Conservation (phyloP, 2,113 vertebrate species). For the western clawed frog (Xenopus tropicalis) region DNA sequence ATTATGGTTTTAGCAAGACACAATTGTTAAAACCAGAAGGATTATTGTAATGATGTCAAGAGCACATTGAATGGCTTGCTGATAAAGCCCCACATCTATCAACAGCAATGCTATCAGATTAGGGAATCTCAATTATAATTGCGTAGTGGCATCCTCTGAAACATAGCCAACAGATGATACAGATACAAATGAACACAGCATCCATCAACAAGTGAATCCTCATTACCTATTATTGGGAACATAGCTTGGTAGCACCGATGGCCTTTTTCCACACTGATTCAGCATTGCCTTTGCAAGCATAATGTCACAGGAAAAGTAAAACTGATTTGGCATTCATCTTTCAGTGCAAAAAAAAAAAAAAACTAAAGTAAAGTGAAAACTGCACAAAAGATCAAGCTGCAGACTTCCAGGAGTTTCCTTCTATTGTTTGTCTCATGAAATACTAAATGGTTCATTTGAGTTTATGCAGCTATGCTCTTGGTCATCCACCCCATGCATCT, state of each 20-base stretch:
- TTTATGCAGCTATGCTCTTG: neutral
- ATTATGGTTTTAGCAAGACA: neutral
- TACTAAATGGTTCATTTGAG: neutral
- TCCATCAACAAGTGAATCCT: neutral
- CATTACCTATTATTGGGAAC: neutral
- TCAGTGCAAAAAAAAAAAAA: neutral
- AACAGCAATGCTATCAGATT: neutral
- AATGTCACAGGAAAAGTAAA: constrained; percentile 1
- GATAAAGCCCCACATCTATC: neutral
- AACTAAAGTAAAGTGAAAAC: no score
- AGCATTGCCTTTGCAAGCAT: neutral
- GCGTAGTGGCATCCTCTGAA: constrained; percentile 6
- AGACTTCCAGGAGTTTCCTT: constrained; percentile 25
- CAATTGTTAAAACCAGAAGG: constrained; percentile 8
- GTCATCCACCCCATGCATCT: no score
- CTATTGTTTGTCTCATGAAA: constrained; percentile 4
- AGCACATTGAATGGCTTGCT: neutral
- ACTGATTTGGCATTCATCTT: neutral
- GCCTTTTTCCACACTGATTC: neutral
- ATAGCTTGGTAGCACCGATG: neutral
- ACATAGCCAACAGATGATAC: neutral
- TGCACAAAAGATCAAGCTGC: constrained; percentile 13
- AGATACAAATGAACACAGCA: constrained; percentile 3
- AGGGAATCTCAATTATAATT: constrained; percentile 6
- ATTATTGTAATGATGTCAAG: neutral